phyloP scores from a whole-genome alignment of 1,140 invertebrate species.

The Temnothorax nylanderi region DNA sequence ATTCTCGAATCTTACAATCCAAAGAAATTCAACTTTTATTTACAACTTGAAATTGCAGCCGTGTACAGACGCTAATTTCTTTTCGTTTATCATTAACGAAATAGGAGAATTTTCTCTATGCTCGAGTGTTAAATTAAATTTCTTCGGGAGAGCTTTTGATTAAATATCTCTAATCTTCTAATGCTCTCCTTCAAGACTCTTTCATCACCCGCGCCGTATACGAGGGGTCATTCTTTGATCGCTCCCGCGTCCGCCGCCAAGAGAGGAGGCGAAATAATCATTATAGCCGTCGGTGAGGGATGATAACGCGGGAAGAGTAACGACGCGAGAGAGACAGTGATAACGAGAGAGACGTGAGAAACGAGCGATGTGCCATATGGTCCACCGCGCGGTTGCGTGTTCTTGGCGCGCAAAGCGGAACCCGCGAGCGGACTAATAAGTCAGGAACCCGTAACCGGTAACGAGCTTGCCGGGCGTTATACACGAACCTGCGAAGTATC shows the following conservation, averaged over 20 bases:
- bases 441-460: conserved; percentile 53
- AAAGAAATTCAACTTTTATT: not conserved
- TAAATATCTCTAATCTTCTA: conserved; percentile 31
- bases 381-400: conserved; percentile 56
- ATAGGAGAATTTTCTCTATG: not conserved
- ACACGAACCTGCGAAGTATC: conserved; percentile 34
- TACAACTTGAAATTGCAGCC: not conserved
- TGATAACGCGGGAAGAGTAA: conserved; percentile 49
- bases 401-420: conserved; percentile 48
- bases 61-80: not conserved
- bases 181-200: not conserved
- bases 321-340: conserved; percentile 53
- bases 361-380: conserved; percentile 59
- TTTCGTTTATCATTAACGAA: not conserved
- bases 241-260: conserved; percentile 28
- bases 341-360: conserved; percentile 54
- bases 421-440: conserved; percentile 58
- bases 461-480: conserved; percentile 52
- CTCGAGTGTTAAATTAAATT: not conserved
- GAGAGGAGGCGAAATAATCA: conserved; percentile 39
- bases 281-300: conserved; percentile 47
- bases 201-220: conserved; percentile 21
- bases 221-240: conserved; percentile 44
- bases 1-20: too few relatives aligned
- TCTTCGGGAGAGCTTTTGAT: not conserved